Percentiles rank a stretch among this genome's conserved stretches.
Conservation (phyloP, 2,888 invertebrate genomes). For the Limenitis camilla region DNA sequence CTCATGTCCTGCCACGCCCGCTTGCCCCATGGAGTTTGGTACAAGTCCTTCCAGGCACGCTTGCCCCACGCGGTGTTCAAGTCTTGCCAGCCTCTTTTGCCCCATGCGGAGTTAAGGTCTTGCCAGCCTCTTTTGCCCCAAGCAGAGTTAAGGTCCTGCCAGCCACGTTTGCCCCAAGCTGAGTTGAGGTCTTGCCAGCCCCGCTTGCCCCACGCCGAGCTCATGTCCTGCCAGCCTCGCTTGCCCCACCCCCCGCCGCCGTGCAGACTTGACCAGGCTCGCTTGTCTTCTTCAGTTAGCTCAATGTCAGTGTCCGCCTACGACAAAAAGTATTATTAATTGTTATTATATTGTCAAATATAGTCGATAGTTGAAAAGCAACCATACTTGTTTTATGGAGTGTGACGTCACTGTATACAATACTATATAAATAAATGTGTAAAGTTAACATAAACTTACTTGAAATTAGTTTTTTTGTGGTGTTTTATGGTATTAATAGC, state of each 20-base stretch:
- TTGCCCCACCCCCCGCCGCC: constrained; percentile 76
- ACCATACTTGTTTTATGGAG: too few species aligned
- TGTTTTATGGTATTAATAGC: too few species aligned
- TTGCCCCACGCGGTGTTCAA: constrained; percentile 74
- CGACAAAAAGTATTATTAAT: neutral
- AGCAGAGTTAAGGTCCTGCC: constrained; percentile 71
- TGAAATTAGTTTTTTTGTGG: too few species aligned
- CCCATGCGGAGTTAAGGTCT: constrained; percentile 68
- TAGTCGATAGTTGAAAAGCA: too few species aligned
- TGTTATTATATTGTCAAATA: neutral
- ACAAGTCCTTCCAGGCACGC: constrained; percentile 75
- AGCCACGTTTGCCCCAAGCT: constrained; percentile 76
- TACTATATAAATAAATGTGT: too few species aligned
- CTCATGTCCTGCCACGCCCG: constrained; percentile 70
- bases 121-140: constrained; percentile 78
- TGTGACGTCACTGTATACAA: too few species aligned
- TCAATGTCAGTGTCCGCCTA: constrained; percentile 63
- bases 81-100: constrained; percentile 76
- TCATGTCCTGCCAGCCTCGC: constrained; percentile 74
- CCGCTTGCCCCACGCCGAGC: constrained; percentile 70
- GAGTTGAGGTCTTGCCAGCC: constrained; percentile 68
- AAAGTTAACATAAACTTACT: too few species aligned
- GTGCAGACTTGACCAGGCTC: constrained; percentile 76
- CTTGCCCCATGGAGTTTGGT: constrained; percentile 74
- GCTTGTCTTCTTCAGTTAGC: constrained; percentile 73